Evolutionary conservation across 2,888 invertebrate species (phyloP).

Genomic region (Teinopalpus imperialis): DNA sequence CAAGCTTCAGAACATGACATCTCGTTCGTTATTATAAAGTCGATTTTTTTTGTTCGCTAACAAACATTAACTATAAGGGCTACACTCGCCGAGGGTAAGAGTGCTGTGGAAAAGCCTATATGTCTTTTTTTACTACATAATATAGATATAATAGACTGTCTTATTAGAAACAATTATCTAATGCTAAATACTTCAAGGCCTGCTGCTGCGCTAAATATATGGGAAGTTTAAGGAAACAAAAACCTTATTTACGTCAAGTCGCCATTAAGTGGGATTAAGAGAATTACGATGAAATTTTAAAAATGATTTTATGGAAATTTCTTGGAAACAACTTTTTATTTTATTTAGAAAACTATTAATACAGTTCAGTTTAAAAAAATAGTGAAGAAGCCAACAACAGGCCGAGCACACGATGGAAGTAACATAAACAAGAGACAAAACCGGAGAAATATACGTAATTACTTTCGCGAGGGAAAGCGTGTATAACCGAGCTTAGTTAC

Average conservation of each 20-base stretch:
- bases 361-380: too few relatives aligned
- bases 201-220: conserved; percentile 6
- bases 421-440: conserved; percentile 1
- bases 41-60: conserved; percentile 12
- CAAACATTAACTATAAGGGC: conserved; percentile 1
- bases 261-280: too few relatives aligned
- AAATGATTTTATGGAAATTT: too few relatives aligned
- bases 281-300: too few relatives aligned
- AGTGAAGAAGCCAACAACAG: conserved; percentile 2
- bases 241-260: background rate
- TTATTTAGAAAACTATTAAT: too few relatives aligned
- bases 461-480: background rate
- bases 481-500: conserved; percentile 12
- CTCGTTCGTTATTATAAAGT: conserved; percentile 19
- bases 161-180: conserved; percentile 17
- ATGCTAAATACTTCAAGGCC: conserved; percentile 16
- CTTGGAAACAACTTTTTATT: too few relatives aligned
- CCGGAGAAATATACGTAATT: conserved; percentile 1
- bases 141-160: conserved; percentile 3
- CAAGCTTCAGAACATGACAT: conserved; percentile 17
- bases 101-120: conserved; percentile 8
- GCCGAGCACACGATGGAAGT: conserved; percentile 2
- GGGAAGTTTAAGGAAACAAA: background rate
- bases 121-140: conserved; percentile 4
- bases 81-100: conserved; percentile 6